Base-by-base conservation (phyloP, 2,113 vertebrate species). In the Trematocara zebra region DNA sequence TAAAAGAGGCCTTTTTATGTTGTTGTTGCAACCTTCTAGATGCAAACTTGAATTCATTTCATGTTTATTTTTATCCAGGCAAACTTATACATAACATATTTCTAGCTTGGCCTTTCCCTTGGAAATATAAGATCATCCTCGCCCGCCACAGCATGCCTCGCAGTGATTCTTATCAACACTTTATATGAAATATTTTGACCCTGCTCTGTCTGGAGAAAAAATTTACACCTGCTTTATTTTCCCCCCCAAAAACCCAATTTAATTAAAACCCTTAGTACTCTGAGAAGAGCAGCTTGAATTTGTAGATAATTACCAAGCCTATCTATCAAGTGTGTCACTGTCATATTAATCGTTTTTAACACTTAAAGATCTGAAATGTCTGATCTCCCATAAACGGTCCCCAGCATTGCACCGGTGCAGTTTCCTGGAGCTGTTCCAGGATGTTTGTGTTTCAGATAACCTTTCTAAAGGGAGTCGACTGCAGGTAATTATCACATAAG, bases 401-500 rank as follows among this genome's bases (percentile, higher is more conserved):
- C 61, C 23, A 57, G 2, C 8, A 2, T 18, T 64, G 78, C 44
- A 18, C 3, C 3, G 14, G n/a, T 52, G 12, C 74, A 69, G 91
- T 87, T 95, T 87, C 89, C 88, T 85, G 86, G 81, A 94, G 85
- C 86, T 31, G 78, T 79, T 79, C 14, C 87, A 15, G 69, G 51
- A 56, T 37, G 8, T 67, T 26, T 80, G 44, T 52, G 76, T 74
- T 59, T 14, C 26, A 42, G 85, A 85, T 94, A 90, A 95, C 93
- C 94, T 95, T 94, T 94, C 42, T 74, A 64, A 76, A 80, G 86
- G 26, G 69, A 72, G 89, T 83, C n/a, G 31, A 47, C 87, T 61
- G 79, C 80, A 78, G 79, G 88, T 84, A 91, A 94, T 94, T 85
- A 90, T 85, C 82, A 87, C 85, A 88, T 93, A 88, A 84, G 86